These are phyloP conservation scores for Ischnus inquisitorius DNA, from an alignment of 2,888 invertebrate genomes.

Conservation along the genomic window DNA sequence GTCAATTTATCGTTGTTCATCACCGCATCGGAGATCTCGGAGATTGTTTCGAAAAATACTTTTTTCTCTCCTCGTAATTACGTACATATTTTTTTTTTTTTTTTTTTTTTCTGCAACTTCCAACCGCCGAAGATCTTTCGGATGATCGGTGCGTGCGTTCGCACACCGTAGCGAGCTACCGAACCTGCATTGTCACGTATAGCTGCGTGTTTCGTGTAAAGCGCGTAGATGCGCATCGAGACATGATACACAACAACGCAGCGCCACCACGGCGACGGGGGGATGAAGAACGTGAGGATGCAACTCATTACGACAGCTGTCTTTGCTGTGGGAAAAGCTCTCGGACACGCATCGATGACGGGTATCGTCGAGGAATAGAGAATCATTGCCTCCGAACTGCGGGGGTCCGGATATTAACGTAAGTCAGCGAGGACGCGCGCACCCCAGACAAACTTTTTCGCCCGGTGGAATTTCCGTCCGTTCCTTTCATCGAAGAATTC, in stretches of 20 bases:
- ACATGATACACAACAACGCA: constrained; percentile 16
- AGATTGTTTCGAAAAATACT: constrained; percentile 16
- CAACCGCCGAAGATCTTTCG: constrained; percentile 51
- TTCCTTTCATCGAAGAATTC: constrained; percentile 3
- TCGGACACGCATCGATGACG: constrained; percentile 75
- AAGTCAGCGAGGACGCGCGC: constrained; percentile 53
- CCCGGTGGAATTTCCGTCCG: constrained; percentile 32
- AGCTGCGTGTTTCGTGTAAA: constrained; percentile 58
- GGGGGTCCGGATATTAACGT: constrained; percentile 71
- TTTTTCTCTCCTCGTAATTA: not conserved
- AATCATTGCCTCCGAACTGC: constrained; percentile 57
- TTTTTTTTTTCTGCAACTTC: constrained; percentile 42
- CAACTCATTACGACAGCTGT: constrained; percentile 85
- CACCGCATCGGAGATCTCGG: not conserved
- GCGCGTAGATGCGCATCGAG: constrained; percentile 43
- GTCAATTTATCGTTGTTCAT: not conserved
- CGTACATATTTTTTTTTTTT: not conserved
- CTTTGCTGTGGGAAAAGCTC: constrained; percentile 82
- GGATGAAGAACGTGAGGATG: constrained; percentile 82
- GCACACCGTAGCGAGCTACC: constrained; percentile 57
- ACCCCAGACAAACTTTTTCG: constrained; percentile 51
- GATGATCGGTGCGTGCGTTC: constrained; percentile 54
- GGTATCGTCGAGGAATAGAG: constrained; percentile 51
- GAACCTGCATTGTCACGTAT: constrained; percentile 79
- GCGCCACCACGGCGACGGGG: constrained; percentile 60